Base-by-base conservation (phyloP, 2,113 vertebrate species). In the Psittacula cyanocephala region DNA sequence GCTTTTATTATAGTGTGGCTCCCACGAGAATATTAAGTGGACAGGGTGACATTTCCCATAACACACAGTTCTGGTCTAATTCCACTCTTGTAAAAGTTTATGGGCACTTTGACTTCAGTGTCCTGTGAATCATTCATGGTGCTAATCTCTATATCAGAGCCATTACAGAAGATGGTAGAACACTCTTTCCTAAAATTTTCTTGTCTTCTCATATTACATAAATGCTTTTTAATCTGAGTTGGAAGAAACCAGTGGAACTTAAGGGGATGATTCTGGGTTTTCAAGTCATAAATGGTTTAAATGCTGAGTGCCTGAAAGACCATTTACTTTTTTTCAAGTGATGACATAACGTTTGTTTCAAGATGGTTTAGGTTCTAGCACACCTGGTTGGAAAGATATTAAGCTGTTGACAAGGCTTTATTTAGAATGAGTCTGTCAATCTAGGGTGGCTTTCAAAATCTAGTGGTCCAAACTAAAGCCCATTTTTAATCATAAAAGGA, bases 1-100 rank as follows among this genome's bases (percentile, higher is more conserved):
- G 19, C n/a, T 75, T 80, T 86, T 67, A 83, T 83, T 70, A 13
- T 2, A 71, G 23, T 4, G 39, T n/a, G 22, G 49, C 29, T 96
- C 93, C 60, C 71, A 23, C n/a, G 91, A 47, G 90, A 94, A 70
- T 82, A 39, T 77, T 44, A 83, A 82, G 76, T 75, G 88, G 79
- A 28, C 90, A 86, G 82, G 72, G 90, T 93, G 93, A 86, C 85
- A 90, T 93, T 96, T 94, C 39, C 85, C 80, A 4, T 77, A 59
- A 80, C 31, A n/a, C 49, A 22, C 22, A 64, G 64, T 88, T 47
- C 82, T 88, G 47, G 23, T 65, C 75, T 88, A 85, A 93, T 91
- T 91, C 63, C 17, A 46, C n/a, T 82, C 78, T 13, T 87, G 44
- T 93, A 86, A 77, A 94, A 91, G 71, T 94, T 95, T 95, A 95